Base-by-base conservation (phyloP, 2,113 vertebrate species). In the Hippocampus barbouri region DNA sequence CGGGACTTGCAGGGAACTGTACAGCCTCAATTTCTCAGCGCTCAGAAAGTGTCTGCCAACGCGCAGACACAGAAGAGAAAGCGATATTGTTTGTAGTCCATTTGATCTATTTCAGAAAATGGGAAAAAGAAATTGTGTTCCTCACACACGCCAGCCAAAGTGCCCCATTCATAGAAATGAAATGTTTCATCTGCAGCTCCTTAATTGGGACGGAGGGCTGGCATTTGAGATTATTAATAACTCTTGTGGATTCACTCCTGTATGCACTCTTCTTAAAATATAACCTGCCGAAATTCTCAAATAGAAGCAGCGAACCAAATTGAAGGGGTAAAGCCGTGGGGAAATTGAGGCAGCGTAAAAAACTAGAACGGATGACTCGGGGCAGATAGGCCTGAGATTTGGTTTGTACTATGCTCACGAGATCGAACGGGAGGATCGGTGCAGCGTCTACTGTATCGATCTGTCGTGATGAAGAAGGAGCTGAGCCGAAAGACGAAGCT, bases 101-200 rank as follows among this genome's bases (percentile, higher is more conserved):
- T 85, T 86, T 87, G 70, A 77, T 86, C 80, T 71, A 82, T 83
- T 89, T 83, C 78, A 83, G 84, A 90, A 88, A 77, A 68, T 73
- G 88, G 7, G 53, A 66, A 63, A 72, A 66, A 72, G 66, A 82
- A 86, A 74, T 71, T 80, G 75, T 69, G 78, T 73, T 80, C 66
- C 70, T 72, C 59, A 74, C 72, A 71, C 76, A 57, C 65, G 75
- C 70, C 75, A 80, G 75, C 75, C 40, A n/a, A 1, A 64, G 60
- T 80, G 73, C 68, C 78, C 69, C 75, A 54, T 45, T 70, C 77
- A 82, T 83, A 81, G 68, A 73, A 85, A 81, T 75, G 41, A 83
- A 85, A 80, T 4, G 62, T 72, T 85, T 78, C 67, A 74, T 84
- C 79, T 74, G 4, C 60, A 34, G 70, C 64, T 72, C 64, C 41